These are phyloP conservation scores for Mactra quadrangularis DNA, from an alignment of 1,140 invertebrate genomes.

Conservation along the genomic window DNA sequence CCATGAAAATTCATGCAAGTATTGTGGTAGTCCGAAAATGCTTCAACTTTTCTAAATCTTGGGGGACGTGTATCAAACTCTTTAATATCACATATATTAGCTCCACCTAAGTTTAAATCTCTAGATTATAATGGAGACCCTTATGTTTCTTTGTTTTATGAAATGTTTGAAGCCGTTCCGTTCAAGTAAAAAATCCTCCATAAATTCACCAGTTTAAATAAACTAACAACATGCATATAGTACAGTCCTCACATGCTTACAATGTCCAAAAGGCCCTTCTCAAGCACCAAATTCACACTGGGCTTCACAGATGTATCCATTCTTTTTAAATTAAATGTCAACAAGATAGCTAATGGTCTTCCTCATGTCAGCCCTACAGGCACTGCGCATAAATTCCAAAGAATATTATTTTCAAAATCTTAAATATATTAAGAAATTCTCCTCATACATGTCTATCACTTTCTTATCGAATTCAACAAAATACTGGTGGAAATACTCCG, in stretches of 20 bases:
- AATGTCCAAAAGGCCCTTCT: slow-evolving; percentile 66
- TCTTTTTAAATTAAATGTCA: slow-evolving; percentile 57
- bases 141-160: slow-evolving; percentile 31
- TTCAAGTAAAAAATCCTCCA: slow-evolving; percentile 10
- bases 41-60: neutral
- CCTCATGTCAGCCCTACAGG: slow-evolving; percentile 65
- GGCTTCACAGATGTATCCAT: slow-evolving; percentile 50
- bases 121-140: slow-evolving; percentile 21
- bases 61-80: neutral
- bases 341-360: slow-evolving; percentile 60
- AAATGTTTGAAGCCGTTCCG: slow-evolving; percentile 9
- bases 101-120: slow-evolving; percentile 20
- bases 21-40: slow-evolving; percentile 7
- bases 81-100: slow-evolving; percentile 20
- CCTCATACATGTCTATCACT: no score
- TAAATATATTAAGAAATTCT: no score
- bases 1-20: slow-evolving; percentile 33
- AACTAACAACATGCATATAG: slow-evolving; percentile 41
- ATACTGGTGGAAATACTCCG: no score
- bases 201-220: slow-evolving; percentile 7
- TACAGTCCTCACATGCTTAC: slow-evolving; percentile 65
- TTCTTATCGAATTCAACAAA: no score
- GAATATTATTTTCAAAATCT: no score
- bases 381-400: no score
- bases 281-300: slow-evolving; percentile 72